phyloP scores from a whole-genome alignment of 1,140 invertebrate species.

The Thaumatotibia leucotreta region DNA sequence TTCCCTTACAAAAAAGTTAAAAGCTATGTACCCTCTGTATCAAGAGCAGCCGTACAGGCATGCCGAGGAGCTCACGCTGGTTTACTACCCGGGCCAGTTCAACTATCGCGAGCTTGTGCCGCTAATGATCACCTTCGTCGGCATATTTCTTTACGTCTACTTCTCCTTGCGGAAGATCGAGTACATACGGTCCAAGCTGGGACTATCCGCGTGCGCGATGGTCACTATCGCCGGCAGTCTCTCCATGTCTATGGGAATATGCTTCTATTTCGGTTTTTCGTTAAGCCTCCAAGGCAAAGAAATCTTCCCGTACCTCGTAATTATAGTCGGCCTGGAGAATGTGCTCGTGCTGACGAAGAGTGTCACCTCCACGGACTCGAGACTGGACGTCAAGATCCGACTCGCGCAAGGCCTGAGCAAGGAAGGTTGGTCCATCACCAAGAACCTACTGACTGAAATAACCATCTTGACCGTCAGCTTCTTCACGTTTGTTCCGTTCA shows the following conservation, averaged over 20 bases:
- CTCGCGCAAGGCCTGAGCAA: conserved; percentile 95
- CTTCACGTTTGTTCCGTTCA: conserved; percentile 94
- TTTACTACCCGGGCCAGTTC: conserved; percentile 92
- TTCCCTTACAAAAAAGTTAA: conserved; percentile 84
- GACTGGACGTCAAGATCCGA: conserved; percentile 95
- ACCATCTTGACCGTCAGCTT: conserved; percentile 94
- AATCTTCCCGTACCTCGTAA: conserved; percentile 96
- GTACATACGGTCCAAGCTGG: conserved; percentile 93
- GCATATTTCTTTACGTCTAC: conserved; percentile 94
- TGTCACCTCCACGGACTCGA: conserved; percentile 92
- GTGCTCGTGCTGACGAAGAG: conserved; percentile 96
- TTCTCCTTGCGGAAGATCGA: conserved; percentile 97
- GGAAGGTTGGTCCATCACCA: conserved; percentile 98
- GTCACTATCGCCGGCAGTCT: conserved; percentile 92
- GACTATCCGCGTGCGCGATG: conserved; percentile 92
- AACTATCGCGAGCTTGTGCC: conserved; percentile 92
- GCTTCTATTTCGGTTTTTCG: conserved; percentile 93
- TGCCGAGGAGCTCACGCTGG: conserved; percentile 80
- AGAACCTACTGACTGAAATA: conserved; percentile 95
- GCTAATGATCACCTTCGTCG: conserved; percentile 88
- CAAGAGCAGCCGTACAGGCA: conserved; percentile 66
- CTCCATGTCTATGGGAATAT: conserved; percentile 95
- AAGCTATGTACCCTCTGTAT: conserved; percentile 83
- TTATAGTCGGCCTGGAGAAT: conserved; percentile 97
- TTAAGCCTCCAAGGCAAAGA: conserved; percentile 86